Conservation (phyloP, 2,113 vertebrate genomes). For the Festucalex cinctus region DNA sequence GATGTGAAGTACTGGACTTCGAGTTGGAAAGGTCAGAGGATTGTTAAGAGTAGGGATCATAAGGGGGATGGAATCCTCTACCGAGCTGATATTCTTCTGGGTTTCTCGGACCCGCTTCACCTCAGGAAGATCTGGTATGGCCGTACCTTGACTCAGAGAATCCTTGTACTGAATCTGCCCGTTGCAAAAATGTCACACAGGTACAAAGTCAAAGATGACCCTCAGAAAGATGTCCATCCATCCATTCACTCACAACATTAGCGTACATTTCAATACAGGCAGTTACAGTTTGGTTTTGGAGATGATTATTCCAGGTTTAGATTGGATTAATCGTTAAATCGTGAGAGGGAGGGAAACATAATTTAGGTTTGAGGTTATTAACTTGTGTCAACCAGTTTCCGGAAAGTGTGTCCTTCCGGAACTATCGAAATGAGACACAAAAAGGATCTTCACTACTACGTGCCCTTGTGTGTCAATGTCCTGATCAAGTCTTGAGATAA, state of each 20-base stretch:
- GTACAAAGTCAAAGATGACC: slow-evolving; percentile 30
- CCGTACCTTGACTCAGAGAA: slow-evolving; percentile 84
- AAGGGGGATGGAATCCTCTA: slow-evolving; percentile 64
- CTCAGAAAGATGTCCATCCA: slow-evolving; percentile 19
- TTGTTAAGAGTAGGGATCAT: background rate
- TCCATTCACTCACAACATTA: slow-evolving; percentile 18
- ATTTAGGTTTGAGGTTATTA: background rate
- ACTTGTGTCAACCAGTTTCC: background rate
- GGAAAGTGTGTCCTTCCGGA: background rate
- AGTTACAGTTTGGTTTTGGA: background rate
- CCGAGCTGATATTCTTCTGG: slow-evolving; percentile 98
- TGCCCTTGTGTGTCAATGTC: background rate
- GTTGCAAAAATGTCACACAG: slow-evolving; percentile 35
- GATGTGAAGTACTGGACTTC: slow-evolving; percentile 7
- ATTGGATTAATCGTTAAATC: slow-evolving; percentile 2
- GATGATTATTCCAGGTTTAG: slow-evolving; percentile 22
- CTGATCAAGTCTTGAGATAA: background rate
- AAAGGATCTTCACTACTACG: background rate
- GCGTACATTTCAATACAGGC: background rate
- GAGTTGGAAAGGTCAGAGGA: slow-evolving; percentile 1
- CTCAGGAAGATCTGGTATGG: slow-evolving; percentile 91
- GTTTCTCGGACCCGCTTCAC: slow-evolving; percentile 92
- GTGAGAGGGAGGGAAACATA: background rate
- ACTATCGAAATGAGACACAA: too few relatives aligned
- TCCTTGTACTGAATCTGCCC: slow-evolving; percentile 94